Evolutionary conservation across 2,888 invertebrate genomes (phyloP), one percentile per base, ranked within the genome.

Genomic region (Phragmatobia fuliginosa): DNA sequence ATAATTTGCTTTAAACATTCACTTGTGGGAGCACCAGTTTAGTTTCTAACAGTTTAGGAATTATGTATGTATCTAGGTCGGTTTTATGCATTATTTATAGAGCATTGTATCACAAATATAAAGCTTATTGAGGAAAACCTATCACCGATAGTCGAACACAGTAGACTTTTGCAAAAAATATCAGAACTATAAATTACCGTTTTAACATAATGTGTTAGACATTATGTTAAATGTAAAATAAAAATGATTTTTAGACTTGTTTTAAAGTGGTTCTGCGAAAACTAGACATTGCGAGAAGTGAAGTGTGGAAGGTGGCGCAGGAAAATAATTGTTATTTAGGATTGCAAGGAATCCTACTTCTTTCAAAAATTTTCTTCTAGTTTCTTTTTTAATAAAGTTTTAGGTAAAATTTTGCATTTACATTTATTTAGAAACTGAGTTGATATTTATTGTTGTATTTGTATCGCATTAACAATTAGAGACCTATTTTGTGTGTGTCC

Each of bases 1-100:
- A 25, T 52, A 52, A 52, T 25, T 49, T 8, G 25, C 52, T 52
- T 52, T 16, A 31, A 31, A 52, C 0, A 33, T 36, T 66, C 78
- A 70, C 31, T 79, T 80, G 91, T 91, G 83, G 91, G 91, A 85
- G 88, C 89, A 86, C 84, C 71, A 82, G 78, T 83, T 88, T 85
- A 89, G 86, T 90, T n/a, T 56, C 16, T 56, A 52, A 14, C 87
- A 86, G 85, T 11, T 33, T 4, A 21, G 83, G 82, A 86, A 83
- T 89, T 89, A 90, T 88, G 86, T 90, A 90, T 90, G 91, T 89
- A 90, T 91, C 90, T 88, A 85, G 90, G 89, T 85, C 87, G 84
- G 79, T 85, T 86, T 83, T 87, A 87, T 90, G 88, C 87, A 92
- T 91, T 88, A 90, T 89, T 85, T 84, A 89, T 86, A 70, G 77